Base-by-base conservation (phyloP, 92 coral and sea anemone species). In the Umimayanthus chanpuru region DNA sequence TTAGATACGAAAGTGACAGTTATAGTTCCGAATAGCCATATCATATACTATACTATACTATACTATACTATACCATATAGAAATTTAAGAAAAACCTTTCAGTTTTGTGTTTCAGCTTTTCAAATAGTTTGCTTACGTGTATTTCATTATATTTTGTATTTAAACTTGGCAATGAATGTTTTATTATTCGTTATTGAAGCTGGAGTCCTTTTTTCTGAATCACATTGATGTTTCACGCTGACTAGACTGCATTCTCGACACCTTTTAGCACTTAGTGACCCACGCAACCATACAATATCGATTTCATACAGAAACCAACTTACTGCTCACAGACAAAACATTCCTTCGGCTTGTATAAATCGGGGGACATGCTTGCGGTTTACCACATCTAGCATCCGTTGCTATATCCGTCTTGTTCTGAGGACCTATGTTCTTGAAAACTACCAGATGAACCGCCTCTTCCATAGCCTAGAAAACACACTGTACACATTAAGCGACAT, bases 271-370 rank as follows among this genome's bases (percentile, higher is more conserved):
- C 58, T 11, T 12, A 53, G 18, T 53, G 58, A 53, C 20, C 20
- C 58, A 14, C 14, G 18, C 18, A 47, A 6, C 50, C 50, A 47
- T 2, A 16, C 58, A 53, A 14, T 53, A 53, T 53, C 58, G 20
- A 16, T 53, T 53, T 53, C 58, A 12, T 47, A 53, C 77, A 40
- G 1, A 73, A 43, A 15, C 77, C 20, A 29, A 32, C 77, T 40
- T 73, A 21, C n/a, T n/a, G 40, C 43, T 30, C 40, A 73, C 25
- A 73, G 77, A 26, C 77, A 73, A 73, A 73, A 73, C 77, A 73
- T 73, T 28, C 15, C 16, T 21, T 73, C 43, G 16, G 21, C 40
- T 11, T 14, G 0, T 73, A 40, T 73, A 32, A 73, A 18, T 14
- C 21, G 43, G 39, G 21, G 14, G 77, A 28, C 25, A 30, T 30